These are phyloP conservation scores for Danio tinwini DNA, from an alignment of 2,797 vertebrate species.

Conservation along the genomic window DNA sequence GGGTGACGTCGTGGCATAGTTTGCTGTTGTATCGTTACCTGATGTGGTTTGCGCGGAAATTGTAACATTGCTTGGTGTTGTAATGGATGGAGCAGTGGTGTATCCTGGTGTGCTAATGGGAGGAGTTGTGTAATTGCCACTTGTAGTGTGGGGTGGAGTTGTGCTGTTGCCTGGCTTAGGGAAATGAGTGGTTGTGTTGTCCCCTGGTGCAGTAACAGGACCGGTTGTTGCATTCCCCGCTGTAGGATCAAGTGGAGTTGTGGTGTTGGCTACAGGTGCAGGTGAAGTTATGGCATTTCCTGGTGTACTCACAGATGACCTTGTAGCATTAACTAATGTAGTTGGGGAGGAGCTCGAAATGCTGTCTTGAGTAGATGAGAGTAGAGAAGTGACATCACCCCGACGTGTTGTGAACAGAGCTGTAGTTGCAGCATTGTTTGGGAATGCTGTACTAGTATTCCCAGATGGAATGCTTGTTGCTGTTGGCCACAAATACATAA, in stretches of 20 bases:
- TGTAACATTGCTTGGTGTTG: slow-evolving; percentile 7
- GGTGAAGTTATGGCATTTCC: slow-evolving; percentile 19
- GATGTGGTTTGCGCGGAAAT: slow-evolving; percentile 37
- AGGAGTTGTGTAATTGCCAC: not conserved
- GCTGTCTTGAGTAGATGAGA: not conserved
- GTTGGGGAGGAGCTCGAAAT: not conserved
- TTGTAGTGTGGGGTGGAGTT: slow-evolving; percentile 16
- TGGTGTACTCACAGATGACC: slow-evolving; percentile 12
- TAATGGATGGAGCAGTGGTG: slow-evolving; percentile 3
- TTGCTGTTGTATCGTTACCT: slow-evolving; percentile 16
- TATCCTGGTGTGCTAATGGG: slow-evolving; percentile 18
- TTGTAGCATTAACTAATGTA: not conserved
- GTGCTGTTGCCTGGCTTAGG: slow-evolving; percentile 9
- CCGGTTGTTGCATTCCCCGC: not conserved
- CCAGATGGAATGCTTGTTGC: slow-evolving; percentile 17
- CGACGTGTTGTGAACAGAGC: not conserved
- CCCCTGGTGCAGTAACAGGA: slow-evolving; percentile 4
- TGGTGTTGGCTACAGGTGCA: slow-evolving; percentile 11
- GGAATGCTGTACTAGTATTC: not conserved
- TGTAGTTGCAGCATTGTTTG: not conserved
- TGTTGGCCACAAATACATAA: not conserved
- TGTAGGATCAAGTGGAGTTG: slow-evolving; percentile 40
- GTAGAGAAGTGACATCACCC: not conserved
- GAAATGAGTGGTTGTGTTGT: not conserved
- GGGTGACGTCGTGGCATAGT: not conserved